These are phyloP conservation scores for Lepus oiostolus DNA, from an alignment of 2,797 vertebrate genomes.

Conservation along the genomic window DNA sequence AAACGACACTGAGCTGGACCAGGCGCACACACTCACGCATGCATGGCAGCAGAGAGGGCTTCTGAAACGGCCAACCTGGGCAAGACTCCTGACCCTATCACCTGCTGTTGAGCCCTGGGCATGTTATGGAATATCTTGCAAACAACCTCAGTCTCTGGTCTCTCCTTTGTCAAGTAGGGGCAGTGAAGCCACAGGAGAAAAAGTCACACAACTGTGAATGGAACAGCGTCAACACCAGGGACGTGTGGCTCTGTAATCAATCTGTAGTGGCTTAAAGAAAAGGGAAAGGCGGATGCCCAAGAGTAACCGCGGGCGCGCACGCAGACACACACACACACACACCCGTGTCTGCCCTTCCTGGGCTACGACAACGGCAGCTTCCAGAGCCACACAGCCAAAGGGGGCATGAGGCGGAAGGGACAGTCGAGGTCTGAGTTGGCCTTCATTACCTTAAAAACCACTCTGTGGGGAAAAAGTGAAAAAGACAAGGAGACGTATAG, in stretches of 20 bases:
- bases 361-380: background rate
- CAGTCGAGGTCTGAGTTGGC: background rate
- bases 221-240: background rate
- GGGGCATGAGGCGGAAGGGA: background rate
- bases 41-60: background rate
- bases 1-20: background rate
- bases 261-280: background rate
- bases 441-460: background rate
- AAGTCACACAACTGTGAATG: background rate
- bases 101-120: background rate
- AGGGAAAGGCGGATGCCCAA: background rate
- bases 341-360: background rate
- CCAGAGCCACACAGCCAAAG: background rate
- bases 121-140: background rate
- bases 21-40: accelerated
- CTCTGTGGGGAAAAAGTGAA: background rate
- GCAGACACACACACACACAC: background rate
- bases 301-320: too few relatives aligned
- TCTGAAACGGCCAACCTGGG: background rate
- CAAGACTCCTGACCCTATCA: background rate
- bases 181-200: background rate
- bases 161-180: conserved; percentile 42
- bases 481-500: background rate
- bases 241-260: background rate
- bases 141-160: background rate